Conservation (phyloP, 2,888 invertebrate species). For the Oligia fasciuncula region DNA sequence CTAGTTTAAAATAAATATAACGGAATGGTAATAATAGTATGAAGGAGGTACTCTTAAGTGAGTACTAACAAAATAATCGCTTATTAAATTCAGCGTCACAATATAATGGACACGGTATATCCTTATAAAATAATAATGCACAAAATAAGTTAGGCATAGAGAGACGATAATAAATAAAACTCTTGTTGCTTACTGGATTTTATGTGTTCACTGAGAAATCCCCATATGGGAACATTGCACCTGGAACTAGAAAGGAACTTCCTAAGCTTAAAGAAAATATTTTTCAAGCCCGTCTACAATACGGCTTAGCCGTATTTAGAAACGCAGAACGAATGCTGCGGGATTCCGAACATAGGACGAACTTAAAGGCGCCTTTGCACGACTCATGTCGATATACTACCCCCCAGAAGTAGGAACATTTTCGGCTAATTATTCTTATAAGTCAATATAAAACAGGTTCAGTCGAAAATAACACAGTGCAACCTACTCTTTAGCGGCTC, state of each 20-base stretch:
- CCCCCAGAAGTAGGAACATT: not conserved
- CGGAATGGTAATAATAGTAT: not conserved
- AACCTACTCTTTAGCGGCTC: not conserved
- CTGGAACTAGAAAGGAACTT: not conserved
- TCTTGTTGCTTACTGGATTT: not conserved
- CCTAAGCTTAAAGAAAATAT: not conserved
- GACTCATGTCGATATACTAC: not conserved
- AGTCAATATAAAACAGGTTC: not conserved
- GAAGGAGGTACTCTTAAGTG: not conserved
- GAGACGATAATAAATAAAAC: not conserved
- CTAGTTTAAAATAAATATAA: not conserved
- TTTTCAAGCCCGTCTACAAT: not conserved
- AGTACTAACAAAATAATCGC: not conserved
- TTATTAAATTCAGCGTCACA: conserved; percentile 2
- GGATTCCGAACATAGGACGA: not conserved
- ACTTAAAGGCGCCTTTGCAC: conserved; percentile 8
- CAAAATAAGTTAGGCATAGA: no score
- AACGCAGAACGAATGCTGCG: not conserved
- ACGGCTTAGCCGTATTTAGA: not conserved
- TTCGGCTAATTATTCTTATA: not conserved
- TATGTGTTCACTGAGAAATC: not conserved
- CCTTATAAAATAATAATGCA: not conserved
- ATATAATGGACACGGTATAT: not conserved
- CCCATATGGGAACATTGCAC: not conserved
- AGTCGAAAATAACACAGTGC: not conserved